Conservation (phyloP, 2,113 vertebrate species). For the Sterrhoptilus dennistouni region DNA sequence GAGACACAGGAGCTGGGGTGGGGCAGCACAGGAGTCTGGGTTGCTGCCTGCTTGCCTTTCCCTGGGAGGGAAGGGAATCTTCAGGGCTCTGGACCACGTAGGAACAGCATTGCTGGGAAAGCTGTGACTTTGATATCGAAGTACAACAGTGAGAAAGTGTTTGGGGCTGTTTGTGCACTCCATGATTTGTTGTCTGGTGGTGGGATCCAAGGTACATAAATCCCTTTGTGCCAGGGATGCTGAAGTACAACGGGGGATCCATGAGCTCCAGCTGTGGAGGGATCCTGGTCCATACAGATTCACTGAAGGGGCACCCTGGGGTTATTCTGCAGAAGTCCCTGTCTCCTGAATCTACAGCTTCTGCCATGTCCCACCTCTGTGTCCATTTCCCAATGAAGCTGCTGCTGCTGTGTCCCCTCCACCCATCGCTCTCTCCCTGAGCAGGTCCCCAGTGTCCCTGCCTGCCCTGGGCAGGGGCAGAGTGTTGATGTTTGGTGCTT, state of each 20-base stretch:
- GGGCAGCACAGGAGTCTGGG: neutral
- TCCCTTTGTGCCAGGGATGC: neutral
- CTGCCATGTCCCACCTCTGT: neutral
- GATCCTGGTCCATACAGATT: fast-evolving
- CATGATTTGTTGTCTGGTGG: fast-evolving
- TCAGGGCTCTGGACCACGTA: fast-evolving
- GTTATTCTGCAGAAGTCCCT: fast-evolving
- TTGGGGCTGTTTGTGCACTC: neutral
- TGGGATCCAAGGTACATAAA: neutral
- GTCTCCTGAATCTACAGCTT: fast-evolving
- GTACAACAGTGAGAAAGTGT: fast-evolving
- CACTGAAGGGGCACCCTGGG: neutral
- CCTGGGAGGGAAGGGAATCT: neutral
- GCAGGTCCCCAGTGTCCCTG: neutral
- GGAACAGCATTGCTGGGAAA: fast-evolving
- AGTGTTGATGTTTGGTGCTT: fast-evolving
- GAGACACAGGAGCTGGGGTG: fast-evolving
- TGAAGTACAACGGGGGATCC: neutral
- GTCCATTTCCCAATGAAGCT: neutral
- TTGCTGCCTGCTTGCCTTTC: neutral
- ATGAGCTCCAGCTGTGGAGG: fast-evolving
- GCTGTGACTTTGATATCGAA: fast-evolving
- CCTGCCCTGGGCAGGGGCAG: neutral
- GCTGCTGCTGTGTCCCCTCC: neutral
- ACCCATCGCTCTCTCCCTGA: neutral